These are phyloP conservation scores for Agrotis ipsilon DNA, from an alignment of 2,888 invertebrate species.

Conservation along the genomic window DNA sequence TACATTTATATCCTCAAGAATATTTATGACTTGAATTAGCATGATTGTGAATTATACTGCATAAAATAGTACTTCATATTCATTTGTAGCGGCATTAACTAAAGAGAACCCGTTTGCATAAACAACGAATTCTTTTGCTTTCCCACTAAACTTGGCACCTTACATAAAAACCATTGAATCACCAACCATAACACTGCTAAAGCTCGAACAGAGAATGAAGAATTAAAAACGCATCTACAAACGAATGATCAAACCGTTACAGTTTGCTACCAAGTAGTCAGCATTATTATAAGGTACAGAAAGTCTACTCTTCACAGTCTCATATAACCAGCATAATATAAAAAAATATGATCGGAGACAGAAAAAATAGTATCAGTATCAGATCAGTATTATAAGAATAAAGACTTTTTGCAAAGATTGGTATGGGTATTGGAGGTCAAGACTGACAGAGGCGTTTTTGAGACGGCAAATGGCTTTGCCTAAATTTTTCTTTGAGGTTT, in stretches of 20 bases:
- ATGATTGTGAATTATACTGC: neutral
- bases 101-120: neutral
- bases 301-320: conserved; percentile 61
- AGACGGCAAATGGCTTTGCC: neutral
- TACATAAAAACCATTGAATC: conserved; percentile 24
- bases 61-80: neutral
- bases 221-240: conserved; percentile 67
- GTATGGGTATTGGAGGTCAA: neutral
- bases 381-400: no score
- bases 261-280: conserved; percentile 45
- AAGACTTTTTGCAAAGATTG: no score
- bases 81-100: neutral
- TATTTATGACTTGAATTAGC: neutral
- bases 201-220: conserved; percentile 38
- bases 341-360: neutral
- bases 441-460: no score
- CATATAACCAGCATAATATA: neutral
- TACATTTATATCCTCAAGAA: neutral
- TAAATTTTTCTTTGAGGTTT: no score
- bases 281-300: conserved; percentile 61
- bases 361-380: neutral
- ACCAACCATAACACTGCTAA: conserved; percentile 33
- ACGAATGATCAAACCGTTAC: conserved; percentile 63
- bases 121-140: neutral
- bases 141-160: conserved; percentile 1